Base-by-base conservation (phyloP, 2,797 vertebrate genomes). In the Myotis myotis region DNA sequence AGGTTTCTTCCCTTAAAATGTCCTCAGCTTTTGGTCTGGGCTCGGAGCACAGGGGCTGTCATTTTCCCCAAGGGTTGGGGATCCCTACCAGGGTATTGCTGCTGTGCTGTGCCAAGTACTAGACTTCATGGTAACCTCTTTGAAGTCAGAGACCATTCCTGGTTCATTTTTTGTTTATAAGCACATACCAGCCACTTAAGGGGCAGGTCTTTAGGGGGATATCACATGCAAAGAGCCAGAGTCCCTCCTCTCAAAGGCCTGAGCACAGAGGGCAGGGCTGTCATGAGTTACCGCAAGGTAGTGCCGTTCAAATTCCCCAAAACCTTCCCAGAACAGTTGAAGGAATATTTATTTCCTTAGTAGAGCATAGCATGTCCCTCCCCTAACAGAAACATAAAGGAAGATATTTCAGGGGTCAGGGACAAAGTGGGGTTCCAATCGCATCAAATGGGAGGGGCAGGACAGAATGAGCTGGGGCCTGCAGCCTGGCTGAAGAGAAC, bases 281-380 rank as follows among this genome's bases (percentile, higher is more conserved):
- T 51, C 66, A 81, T 22, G 70, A 89, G 76, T 11, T 33, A 11
- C 23, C 78, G 36, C 62, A 72, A 53, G 38, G 44, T 38, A 68
- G 15, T 30, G 49, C 22, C n/a, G 47, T 71, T 64, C 68, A 25
- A 8, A 36, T 76, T 76, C 66, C 38, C 78, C 8, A 5, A 55
- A 60, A 33, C 16, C 47, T 38, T 87, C 64, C 66, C 57, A 41
- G 51, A 86, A n/a, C 81, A 71, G 78, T 74, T 76, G 71, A 74
- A 30, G 75, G 76, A 62, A 76, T 87, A 93, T 81, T 81, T 76
- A 38, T 75, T 83, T 91, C 91, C 60, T 74, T 71, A 79, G 33
- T 80, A 75, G 33, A 87, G 6, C 53, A 76, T 9, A 60, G 71
- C 81, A 19, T 38, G 66, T 81, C 68, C 47, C 60, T 90, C 41